These are phyloP conservation scores for Microcebus jonahi DNA, from an alignment of 2,113 vertebrate genomes.

Conservation along the genomic window DNA sequence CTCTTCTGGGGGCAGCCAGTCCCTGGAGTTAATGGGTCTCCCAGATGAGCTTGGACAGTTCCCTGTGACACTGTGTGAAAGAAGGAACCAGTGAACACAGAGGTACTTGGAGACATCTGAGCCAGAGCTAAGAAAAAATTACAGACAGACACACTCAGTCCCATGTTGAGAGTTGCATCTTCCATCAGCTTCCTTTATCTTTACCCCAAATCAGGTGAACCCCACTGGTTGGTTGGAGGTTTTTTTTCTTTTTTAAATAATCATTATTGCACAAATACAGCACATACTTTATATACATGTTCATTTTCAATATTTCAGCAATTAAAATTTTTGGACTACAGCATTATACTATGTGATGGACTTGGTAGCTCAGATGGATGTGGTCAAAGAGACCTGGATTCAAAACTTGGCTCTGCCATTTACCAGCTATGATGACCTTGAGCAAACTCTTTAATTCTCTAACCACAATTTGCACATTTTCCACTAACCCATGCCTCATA, in stretches of 20 bases:
- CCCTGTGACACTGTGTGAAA: not conserved
- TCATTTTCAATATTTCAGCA: not conserved
- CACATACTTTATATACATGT: not conserved
- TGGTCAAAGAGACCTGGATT: not conserved
- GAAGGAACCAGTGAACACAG: not conserved
- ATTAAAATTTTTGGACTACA: not conserved
- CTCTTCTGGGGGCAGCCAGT: not conserved
- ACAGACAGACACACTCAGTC: rapidly evolving
- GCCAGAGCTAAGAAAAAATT: no score
- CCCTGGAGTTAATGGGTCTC: not conserved
- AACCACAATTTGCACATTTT: not conserved
- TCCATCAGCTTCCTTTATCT: not conserved
- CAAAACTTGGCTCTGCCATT: not conserved
- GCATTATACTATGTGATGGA: not conserved
- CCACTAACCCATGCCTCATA: not conserved
- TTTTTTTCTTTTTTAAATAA: not conserved
- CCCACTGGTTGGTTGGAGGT: no score
- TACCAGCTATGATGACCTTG: not conserved
- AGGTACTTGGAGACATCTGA: not conserved
- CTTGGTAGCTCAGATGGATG: not conserved
- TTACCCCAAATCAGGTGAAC: not conserved
- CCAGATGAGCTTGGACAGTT: not conserved
- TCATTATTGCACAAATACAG: not conserved
- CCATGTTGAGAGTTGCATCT: not conserved
- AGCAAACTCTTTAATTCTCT: not conserved